Evolutionary conservation across 2,888 invertebrate species (phyloP), one percentile per base, ranked within the genome.

Genomic region (Eupithecia inturbata): DNA sequence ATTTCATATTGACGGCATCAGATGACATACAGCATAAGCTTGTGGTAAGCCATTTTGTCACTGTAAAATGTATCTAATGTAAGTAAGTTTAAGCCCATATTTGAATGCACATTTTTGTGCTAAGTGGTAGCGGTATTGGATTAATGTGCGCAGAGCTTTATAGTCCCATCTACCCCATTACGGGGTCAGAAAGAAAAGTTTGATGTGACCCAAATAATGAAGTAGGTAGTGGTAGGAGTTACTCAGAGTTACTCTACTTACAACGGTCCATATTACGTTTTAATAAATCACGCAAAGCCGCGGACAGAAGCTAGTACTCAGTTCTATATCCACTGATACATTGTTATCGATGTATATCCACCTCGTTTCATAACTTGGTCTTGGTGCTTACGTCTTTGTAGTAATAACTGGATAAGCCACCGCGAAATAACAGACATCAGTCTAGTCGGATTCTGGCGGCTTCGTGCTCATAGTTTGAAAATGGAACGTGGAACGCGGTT

Each of bases 401-500:
- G 72, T 77, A 76, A 78, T 79, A 71, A 77, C 76, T 70, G 71
- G 77, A 77, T 76, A 67, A 72, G 67, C 64, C 70, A 62, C 45
- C 73, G 70, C 70, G 68, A 72, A 76, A 78, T 77, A 78, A 80
- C 78, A 80, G 76, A 71, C 74, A 80, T 80, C 78, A 77, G 77
- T 75, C 79, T 60, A 39, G 22, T 67, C 68, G 64, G 31, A 68
- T 68, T 71, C 76, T 68, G 64, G 33, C 72, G 19, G 67, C 62
- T 53, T 73, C 28, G 64, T 71, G 70, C 60, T 70, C 60, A 57
- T 53, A 68, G 45, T 68, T 71, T 70, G 28, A 72, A 67, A 75
- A 67, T 72, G 70, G 67, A 70, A 72, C 67, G 45, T 68, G 60
- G 60, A 70, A 70, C 67, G 49, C 62, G 60, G 60, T 73, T 62